A percentile compares a stretch with the other conserved stretches of the same genome.
These are phyloP conservation scores for Sandelia bainsii DNA, from an alignment of 2,797 vertebrate genomes.

Conservation along the genomic window DNA sequence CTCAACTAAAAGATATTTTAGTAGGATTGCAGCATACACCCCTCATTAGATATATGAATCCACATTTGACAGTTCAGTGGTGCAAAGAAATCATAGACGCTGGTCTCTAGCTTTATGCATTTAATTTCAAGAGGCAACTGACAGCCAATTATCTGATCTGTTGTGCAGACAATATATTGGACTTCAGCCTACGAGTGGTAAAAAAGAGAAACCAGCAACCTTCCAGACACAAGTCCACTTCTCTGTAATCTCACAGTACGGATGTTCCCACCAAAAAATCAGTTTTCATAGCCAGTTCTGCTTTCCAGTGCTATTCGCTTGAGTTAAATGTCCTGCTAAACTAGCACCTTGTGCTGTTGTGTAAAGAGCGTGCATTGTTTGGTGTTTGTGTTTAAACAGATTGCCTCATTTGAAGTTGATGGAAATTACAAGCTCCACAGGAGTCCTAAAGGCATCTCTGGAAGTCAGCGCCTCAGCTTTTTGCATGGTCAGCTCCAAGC, in stretches of 20 bases:
- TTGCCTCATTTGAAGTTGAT: slow-evolving; percentile 56
- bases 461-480: slow-evolving; percentile 15
- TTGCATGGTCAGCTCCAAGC: slow-evolving; percentile 51
- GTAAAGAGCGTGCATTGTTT: slow-evolving; percentile 34
- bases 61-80: too few relatives aligned
- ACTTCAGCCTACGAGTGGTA: slow-evolving; percentile 21
- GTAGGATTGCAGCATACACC: too few relatives aligned
- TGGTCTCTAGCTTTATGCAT: slow-evolving; percentile 27
- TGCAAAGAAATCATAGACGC: too few relatives aligned
- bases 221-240: slow-evolving; percentile 3
- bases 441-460: slow-evolving; percentile 38
- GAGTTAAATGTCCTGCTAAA: slow-evolving; percentile 16
- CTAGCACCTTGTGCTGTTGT: slow-evolving; percentile 1
- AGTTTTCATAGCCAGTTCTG: slow-evolving; percentile 2
- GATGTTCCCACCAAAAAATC: slow-evolving; percentile 22
- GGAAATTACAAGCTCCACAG: slow-evolving; percentile 30
- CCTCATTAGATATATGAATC: too few relatives aligned
- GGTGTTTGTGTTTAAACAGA: slow-evolving; percentile 57
- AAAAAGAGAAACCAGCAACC: slow-evolving; percentile 24
- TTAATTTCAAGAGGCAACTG: slow-evolving; percentile 49
- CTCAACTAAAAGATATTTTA: too few relatives aligned
- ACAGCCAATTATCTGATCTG: slow-evolving; percentile 52
- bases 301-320: background rate
- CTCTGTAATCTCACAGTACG: slow-evolving; percentile 1
- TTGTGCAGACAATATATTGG: slow-evolving; percentile 39